These are phyloP conservation scores for Lymantria monacha DNA, from an alignment of 2,888 invertebrate genomes.

Conservation along the genomic window DNA sequence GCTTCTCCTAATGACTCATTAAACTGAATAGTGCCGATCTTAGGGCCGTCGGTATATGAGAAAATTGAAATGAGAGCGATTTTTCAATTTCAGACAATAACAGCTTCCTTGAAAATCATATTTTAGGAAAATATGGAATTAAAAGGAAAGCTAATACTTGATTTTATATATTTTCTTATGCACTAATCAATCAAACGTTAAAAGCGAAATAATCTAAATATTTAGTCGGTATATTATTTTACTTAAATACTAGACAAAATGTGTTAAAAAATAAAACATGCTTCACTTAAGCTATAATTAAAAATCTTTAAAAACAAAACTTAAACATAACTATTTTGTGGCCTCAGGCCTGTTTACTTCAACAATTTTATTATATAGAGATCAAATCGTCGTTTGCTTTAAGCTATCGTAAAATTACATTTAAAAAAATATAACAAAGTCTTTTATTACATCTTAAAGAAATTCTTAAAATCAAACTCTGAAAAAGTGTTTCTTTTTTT, in stretches of 20 bases:
- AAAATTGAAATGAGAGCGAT: constrained; percentile 13
- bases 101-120: constrained; percentile 62
- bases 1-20: background rate
- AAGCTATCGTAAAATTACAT: constrained; percentile 64
- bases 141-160: constrained; percentile 46
- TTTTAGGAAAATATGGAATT: constrained; percentile 67
- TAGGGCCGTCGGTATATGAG: background rate
- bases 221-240: constrained; percentile 46
- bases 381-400: constrained; percentile 75
- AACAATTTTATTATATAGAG: constrained; percentile 69
- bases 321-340: constrained; percentile 41
- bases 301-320: constrained; percentile 42
- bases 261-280: constrained; percentile 76
- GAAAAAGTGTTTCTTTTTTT: constrained; percentile 24
- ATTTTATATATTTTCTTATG: constrained; percentile 27
- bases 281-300: constrained; percentile 53
- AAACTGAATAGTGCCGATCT: background rate
- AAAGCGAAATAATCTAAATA: constrained; percentile 55
- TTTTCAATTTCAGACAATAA: constrained; percentile 31
- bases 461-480: constrained; percentile 52
- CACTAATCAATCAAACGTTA: constrained; percentile 66
- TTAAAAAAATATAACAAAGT: constrained; percentile 48
- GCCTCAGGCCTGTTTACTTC: constrained; percentile 68
- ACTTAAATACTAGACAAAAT: constrained; percentile 46
- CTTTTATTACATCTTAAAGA: constrained; percentile 43